phyloP scores from a whole-genome alignment of 1,140 invertebrate genomes.

The Sarcophaga peregrina region DNA sequence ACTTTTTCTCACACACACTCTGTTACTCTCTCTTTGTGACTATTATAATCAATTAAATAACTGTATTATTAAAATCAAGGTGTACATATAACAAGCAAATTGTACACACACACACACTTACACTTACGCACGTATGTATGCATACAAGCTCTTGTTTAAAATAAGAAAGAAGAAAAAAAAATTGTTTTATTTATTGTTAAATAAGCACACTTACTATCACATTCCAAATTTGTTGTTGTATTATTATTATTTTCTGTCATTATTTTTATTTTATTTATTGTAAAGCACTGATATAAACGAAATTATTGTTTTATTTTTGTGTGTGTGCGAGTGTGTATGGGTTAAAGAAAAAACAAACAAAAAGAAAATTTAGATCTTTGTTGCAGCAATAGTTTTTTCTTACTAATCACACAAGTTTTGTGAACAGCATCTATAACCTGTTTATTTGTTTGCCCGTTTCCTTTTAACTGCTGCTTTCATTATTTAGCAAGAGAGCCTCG shows the following conservation, averaged over 20 bases:
- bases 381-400: conserved; percentile 10
- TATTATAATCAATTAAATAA: conserved; percentile 3
- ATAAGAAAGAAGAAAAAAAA: too few species aligned
- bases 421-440: conserved; percentile 3
- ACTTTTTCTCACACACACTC: background rate
- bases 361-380: background rate
- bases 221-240: background rate
- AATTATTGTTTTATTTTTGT: background rate
- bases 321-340: background rate
- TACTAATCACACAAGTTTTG: background rate
- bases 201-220: conserved; percentile 30
- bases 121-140: too few species aligned
- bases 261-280: too few species aligned
- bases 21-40: background rate
- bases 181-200: background rate
- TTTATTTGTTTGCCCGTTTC: background rate
- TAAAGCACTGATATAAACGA: background rate
- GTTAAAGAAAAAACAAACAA: too few species aligned
- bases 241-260: background rate
- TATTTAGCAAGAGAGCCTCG: background rate
- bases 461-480: background rate
- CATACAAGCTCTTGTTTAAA: too few species aligned
- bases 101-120: background rate
- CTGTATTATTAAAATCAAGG: background rate
- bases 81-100: background rate